A percentile compares a stretch with the other conserved stretches of the same genome.
Conservation (phyloP, 2,888 invertebrate species). For the Frankliniella intonsa region DNA sequence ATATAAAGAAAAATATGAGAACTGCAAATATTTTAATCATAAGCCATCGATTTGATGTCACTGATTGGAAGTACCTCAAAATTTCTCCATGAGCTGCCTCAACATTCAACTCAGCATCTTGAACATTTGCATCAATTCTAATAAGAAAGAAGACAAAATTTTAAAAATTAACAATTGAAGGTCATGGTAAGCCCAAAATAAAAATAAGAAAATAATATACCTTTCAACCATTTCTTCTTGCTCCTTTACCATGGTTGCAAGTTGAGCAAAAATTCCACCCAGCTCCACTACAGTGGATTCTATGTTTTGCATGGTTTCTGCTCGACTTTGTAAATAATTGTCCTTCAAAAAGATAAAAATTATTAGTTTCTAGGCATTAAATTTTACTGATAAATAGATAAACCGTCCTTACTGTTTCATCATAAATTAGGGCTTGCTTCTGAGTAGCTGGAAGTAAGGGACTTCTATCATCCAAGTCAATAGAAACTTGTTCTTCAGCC, state of each 20-base stretch:
- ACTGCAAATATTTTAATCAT: constrained; percentile 99
- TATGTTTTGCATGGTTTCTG: constrained; percentile 98
- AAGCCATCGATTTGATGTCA: constrained; percentile 95
- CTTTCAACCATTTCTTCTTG: constrained; percentile 96
- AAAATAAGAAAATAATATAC: constrained; percentile 43
- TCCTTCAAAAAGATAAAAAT: constrained; percentile 49
- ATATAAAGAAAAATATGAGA: constrained; percentile 96
- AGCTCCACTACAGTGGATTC: constrained; percentile 98
- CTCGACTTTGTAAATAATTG: constrained; percentile 84
- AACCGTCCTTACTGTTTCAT: constrained; percentile 58
- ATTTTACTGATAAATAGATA: background rate
- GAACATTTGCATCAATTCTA: constrained; percentile 94
- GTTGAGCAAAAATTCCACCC: constrained; percentile 95
- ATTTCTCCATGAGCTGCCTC: constrained; percentile 97
- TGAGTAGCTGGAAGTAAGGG: constrained; percentile 49
- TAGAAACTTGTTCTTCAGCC: constrained; percentile 62
- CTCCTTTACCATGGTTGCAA: constrained; percentile 95
- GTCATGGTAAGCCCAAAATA: constrained; percentile 30
- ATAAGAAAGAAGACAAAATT: constrained; percentile 36
- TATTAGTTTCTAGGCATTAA: constrained; percentile 5
- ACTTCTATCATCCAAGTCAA: constrained; percentile 70
- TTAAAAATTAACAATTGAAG: constrained; percentile 6
- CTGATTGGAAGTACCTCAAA: constrained; percentile 93
- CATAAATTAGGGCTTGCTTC: constrained; percentile 70
- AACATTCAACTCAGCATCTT: constrained; percentile 92